A percentile compares a stretch with the other conserved stretches of the same genome.
Conservation (phyloP, 2,113 vertebrate species). For the Cynoglossus semilaevis region DNA sequence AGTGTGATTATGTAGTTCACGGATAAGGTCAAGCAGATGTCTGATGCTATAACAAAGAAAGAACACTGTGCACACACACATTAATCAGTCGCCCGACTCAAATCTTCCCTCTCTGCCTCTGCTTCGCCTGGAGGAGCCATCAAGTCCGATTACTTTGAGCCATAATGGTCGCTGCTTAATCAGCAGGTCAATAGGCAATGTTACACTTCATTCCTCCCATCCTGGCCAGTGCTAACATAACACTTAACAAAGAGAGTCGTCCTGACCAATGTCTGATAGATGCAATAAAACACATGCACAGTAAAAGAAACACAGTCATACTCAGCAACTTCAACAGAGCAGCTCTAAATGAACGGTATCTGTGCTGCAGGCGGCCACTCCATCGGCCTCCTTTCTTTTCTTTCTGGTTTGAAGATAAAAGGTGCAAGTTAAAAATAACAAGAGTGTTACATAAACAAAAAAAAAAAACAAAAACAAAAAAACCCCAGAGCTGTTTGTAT, state of each 20-base stretch:
- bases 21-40: slow-evolving; percentile 54
- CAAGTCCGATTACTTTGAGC: slow-evolving; percentile 65
- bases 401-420: background rate
- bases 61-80: slow-evolving; percentile 37
- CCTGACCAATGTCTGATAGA: slow-evolving; percentile 16
- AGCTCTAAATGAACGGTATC: slow-evolving; percentile 3
- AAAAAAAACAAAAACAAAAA: slow-evolving; percentile 26
- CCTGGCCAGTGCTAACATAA: slow-evolving; percentile 44
- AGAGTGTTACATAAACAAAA: slow-evolving; percentile 47
- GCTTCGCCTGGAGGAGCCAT: slow-evolving; percentile 51
- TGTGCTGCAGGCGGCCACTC: background rate
- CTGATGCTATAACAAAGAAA: slow-evolving; percentile 46
- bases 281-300: slow-evolving; percentile 2
- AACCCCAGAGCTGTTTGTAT: slow-evolving; percentile 48
- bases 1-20: slow-evolving; percentile 46
- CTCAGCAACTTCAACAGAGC: slow-evolving; percentile 2
- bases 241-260: slow-evolving; percentile 49
- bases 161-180: slow-evolving; percentile 67
- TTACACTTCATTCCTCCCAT: slow-evolving; percentile 61
- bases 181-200: slow-evolving; percentile 73
- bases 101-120: slow-evolving; percentile 34
- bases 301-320: slow-evolving; percentile 13
- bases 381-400: slow-evolving; percentile 13
- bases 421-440: slow-evolving; percentile 41
- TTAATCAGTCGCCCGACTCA: slow-evolving; percentile 46